Base-by-base conservation (phyloP, 92 coral and sea anemone genomes). In the Siderastrea siderea region DNA sequence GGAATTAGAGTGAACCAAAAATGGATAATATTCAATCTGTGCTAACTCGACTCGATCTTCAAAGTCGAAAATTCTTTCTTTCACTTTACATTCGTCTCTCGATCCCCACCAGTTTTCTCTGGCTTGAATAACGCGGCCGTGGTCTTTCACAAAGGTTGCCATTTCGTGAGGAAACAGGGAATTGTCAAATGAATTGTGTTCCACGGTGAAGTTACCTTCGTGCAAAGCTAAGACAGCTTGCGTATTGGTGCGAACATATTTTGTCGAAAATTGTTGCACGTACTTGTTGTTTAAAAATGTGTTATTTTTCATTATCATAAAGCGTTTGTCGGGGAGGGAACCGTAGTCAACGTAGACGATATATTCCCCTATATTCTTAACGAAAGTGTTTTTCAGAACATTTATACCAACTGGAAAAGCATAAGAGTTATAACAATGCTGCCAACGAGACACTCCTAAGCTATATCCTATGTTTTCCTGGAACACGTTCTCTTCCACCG, bases 41-140 rank as follows among this genome's bases (percentile, higher is more conserved):
- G 90, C 63, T 13, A 92, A 70, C 52, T 80, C 78, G 5, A 72
- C 55, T 3, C 89, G 84, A 53, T 53, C 58, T 47, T 75, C 77
- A 12, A 79, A 89, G 79, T 78, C 92, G 44, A 79, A 81, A 86
- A 92, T 88, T 68, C 81, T 77, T 8, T 45, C 65, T 46, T 72
- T 58, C 11, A 92, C 58, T 45, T 49, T n/a, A 26, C 89, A 83
- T 62, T 75, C 90, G 11, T 88, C 82, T 7, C 48, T 68, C 10
- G 90, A 38, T 5, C 95, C 95, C 95, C 95, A 92, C 95, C 95
- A 92, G 77, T 92, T 92, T 66, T 48, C 66, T 53, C 66, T 74
- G 1, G 89, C 94, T 38, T 84, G 64, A 60, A 83, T 10, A 15
- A 55, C 61, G 16, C 58, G n/a, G 4, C 52, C 63, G 16, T 69